These are phyloP conservation scores for Hexactinellida sp. DNA, from an alignment of 37 sponge, comb jelly and placozoan genomes.

Conservation along the genomic window DNA sequence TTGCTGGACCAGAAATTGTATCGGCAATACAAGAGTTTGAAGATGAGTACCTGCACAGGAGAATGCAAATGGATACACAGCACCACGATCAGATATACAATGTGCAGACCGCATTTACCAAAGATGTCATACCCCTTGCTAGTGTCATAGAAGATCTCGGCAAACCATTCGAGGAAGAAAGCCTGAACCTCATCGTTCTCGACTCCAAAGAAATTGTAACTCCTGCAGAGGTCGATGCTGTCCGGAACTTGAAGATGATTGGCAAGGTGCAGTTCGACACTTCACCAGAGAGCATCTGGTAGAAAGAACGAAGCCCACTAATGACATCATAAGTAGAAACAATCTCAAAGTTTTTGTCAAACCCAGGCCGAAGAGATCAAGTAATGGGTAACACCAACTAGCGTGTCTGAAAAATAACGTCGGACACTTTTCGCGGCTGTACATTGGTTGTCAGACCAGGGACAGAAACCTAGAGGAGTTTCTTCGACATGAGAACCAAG, in stretches of 20 bases:
- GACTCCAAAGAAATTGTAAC: constrained; percentile 29
- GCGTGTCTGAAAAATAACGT: constrained; percentile 13
- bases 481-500: background rate
- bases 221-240: background rate
- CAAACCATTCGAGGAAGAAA: constrained; percentile 30
- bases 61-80: background rate
- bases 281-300: constrained; percentile 21
- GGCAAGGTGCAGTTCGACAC: constrained; percentile 21
- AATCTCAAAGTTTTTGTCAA: no score
- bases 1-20: constrained; percentile 26
- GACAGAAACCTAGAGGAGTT: background rate
- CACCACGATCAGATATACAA: constrained; percentile 24
- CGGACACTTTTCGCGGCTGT: no score
- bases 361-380: background rate
- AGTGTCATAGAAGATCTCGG: constrained; percentile 25
- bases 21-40: no score
- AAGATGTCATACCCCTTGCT: no score
- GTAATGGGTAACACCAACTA: background rate
- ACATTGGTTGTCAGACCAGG: no score
- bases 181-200: constrained; percentile 14
- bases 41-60: no score
- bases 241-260: background rate
- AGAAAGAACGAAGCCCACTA: constrained; percentile 16
- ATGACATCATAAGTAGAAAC: constrained; percentile 13
- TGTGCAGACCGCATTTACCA: no score